phyloP scores from a whole-genome alignment of 1,140 invertebrate genomes.

The Heliothis virescens region DNA sequence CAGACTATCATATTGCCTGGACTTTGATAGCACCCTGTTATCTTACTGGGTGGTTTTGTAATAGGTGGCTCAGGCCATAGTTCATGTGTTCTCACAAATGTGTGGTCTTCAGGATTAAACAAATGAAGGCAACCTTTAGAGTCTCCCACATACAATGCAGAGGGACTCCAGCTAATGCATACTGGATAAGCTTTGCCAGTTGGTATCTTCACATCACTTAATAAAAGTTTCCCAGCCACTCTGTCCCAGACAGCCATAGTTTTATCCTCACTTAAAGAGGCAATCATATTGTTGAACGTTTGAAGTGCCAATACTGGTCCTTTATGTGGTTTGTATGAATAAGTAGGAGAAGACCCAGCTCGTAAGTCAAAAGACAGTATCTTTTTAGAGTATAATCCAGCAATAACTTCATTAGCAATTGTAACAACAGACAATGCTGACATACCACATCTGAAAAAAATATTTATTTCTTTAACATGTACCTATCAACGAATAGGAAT shows the following conservation, averaged over 20 bases:
- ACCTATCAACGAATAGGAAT: too few relatives aligned
- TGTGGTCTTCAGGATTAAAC: slow-evolving; percentile 71
- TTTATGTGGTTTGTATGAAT: slow-evolving; percentile 73
- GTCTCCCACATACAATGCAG: slow-evolving; percentile 77
- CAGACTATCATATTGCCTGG: slow-evolving; percentile 70
- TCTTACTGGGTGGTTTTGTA: slow-evolving; percentile 72
- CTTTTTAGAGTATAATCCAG: slow-evolving; percentile 79
- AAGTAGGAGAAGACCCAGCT: slow-evolving; percentile 63
- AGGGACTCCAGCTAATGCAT: slow-evolving; percentile 74
- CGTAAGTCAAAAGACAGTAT: slow-evolving; percentile 75
- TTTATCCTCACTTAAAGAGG: slow-evolving; percentile 79
- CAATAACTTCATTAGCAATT: slow-evolving; percentile 71
- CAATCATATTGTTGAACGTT: slow-evolving; percentile 71
- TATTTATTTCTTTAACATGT: too few relatives aligned
- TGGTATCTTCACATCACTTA: slow-evolving; percentile 74
- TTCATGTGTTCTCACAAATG: slow-evolving; percentile 66
- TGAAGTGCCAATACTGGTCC: slow-evolving; percentile 74
- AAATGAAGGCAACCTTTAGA: slow-evolving; percentile 77
- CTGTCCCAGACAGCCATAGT: slow-evolving; percentile 79
- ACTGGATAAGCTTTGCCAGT: slow-evolving; percentile 74
- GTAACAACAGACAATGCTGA: slow-evolving; percentile 75
- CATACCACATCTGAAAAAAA: slow-evolving; percentile 76
- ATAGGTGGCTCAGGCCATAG: slow-evolving; percentile 72
- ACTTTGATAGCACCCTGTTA: slow-evolving; percentile 74
- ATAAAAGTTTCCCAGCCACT: slow-evolving; percentile 73